Percentiles rank a stretch among this genome's conserved stretches.
Evolutionary conservation across 2,888 invertebrate species (phyloP).

Genomic region (Eupithecia abbreviata): DNA sequence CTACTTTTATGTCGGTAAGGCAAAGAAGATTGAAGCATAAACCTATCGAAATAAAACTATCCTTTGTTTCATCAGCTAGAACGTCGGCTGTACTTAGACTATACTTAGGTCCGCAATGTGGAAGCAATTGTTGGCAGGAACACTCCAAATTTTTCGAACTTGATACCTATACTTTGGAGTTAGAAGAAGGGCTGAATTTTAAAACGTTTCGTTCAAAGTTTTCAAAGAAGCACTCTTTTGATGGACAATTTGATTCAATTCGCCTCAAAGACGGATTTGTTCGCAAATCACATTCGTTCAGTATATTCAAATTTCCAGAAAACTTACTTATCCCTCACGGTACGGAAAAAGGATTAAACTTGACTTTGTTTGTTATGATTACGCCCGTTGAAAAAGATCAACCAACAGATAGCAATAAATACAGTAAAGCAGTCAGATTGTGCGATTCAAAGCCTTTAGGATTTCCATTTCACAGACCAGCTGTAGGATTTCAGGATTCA

Average conservation of each 20-base stretch:
- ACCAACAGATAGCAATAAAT: conserved; percentile 39
- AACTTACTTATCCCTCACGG: conserved; percentile 72
- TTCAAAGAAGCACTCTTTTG: conserved; percentile 59
- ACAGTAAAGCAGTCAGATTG: conserved; percentile 53
- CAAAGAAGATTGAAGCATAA: conserved; percentile 68
- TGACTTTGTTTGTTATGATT: conserved; percentile 72
- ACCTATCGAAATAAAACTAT: conserved; percentile 64
- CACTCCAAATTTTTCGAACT: conserved; percentile 67
- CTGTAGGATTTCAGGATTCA: conserved; percentile 49
- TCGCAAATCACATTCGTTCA: conserved; percentile 26
- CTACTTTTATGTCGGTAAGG: conserved; percentile 57
- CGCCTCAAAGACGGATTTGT: conserved; percentile 27
- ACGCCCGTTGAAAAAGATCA: conserved; percentile 54
- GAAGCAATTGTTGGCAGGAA: conserved; percentile 59
- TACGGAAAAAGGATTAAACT: conserved; percentile 62
- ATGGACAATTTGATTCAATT: conserved; percentile 61
- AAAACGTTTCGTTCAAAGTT: conserved; percentile 64
- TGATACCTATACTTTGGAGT: conserved; percentile 57
- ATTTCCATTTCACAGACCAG: conserved; percentile 73
- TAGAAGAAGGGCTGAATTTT: conserved; percentile 63
- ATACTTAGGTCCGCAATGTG: conserved; percentile 72
- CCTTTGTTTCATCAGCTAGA: conserved; percentile 57
- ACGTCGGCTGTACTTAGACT: conserved; percentile 62
- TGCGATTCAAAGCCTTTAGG: conserved; percentile 68
- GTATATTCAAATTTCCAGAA: conserved; percentile 69